Percentiles rank a stretch among this genome's conserved stretches.
These are phyloP conservation scores for Zaprionus lachaisei DNA, from an alignment of 1,140 invertebrate species.

Conservation along the genomic window DNA sequence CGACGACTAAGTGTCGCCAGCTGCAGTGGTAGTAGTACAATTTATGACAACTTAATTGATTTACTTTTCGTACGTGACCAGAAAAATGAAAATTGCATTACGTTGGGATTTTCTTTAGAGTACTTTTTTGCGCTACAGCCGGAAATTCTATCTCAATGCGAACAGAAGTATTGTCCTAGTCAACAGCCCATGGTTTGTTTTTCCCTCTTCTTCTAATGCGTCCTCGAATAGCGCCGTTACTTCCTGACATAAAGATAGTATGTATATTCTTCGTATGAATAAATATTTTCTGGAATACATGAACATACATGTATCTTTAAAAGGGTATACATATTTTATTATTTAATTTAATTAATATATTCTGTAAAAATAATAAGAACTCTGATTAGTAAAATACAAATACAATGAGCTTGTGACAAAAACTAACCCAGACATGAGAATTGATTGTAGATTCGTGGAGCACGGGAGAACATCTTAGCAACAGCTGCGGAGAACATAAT, in stretches of 20 bases:
- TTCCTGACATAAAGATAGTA: slow-evolving; percentile 13
- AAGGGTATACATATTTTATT: not conserved
- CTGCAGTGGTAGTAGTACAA: slow-evolving; percentile 76
- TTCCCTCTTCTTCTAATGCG: slow-evolving; percentile 47
- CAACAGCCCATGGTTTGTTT: slow-evolving; percentile 27
- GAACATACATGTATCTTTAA: not conserved
- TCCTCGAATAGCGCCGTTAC: slow-evolving; percentile 48
- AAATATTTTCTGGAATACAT: not conserved
- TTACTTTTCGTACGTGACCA: slow-evolving; percentile 83
- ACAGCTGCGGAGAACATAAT: slow-evolving; percentile 58
- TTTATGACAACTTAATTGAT: slow-evolving; percentile 84
- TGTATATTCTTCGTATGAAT: not conserved
- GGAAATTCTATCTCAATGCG: slow-evolving; percentile 76
- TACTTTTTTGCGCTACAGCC: slow-evolving; percentile 46
- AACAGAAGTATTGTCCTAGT: slow-evolving; percentile 47
- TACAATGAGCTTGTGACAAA: not conserved
- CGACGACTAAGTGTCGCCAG: slow-evolving; percentile 54
- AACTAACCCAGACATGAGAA: not conserved
- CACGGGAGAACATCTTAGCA: slow-evolving; percentile 23
- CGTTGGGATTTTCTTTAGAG: slow-evolving; percentile 76
- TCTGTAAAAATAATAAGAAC: not conserved
- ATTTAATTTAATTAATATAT: not conserved
- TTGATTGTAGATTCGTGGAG: not conserved
- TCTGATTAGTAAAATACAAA: not conserved
- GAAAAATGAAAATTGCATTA: slow-evolving; percentile 84